Percentiles rank a stretch among this genome's conserved stretches.
These are phyloP conservation scores for Diabrotica balteata DNA, from an alignment of 2,888 invertebrate genomes.

Conservation along the genomic window DNA sequence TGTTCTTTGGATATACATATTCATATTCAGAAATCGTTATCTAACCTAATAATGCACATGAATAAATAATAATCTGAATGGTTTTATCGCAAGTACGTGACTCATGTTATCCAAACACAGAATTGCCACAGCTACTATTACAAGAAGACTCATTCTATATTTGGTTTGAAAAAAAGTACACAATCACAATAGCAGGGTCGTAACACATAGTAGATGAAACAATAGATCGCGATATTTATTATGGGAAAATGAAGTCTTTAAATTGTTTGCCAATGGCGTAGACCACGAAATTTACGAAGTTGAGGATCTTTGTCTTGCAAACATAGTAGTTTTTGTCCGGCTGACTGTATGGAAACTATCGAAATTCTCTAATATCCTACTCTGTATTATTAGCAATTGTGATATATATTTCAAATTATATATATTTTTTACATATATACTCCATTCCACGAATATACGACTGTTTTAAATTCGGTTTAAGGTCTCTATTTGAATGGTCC, in stretches of 20 bases:
- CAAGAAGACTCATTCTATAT: conserved; percentile 3
- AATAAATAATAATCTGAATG: conserved; percentile 12
- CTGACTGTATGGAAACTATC: no score
- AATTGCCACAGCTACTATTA: conserved; percentile 8
- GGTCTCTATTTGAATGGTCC: no score
- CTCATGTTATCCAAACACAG: conserved; percentile 10
- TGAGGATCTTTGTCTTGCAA: no score
- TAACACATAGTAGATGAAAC: conserved; percentile 8
- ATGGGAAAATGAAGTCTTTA: conserved; percentile 4
- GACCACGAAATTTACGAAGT: no score
- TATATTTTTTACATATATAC: no score
- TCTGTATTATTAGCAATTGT: no score
- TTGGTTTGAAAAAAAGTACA: conserved; percentile 6
- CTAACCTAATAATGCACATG: conserved; percentile 12
- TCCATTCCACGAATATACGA: no score
- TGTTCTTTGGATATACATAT: no score
- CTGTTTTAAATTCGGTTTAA: no score
- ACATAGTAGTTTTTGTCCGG: no score
- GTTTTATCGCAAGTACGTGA: conserved; percentile 10
- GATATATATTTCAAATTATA: no score
- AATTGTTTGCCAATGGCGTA: not conserved
- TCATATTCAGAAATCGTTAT: conserved; percentile 6
- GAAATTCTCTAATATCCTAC: no score
- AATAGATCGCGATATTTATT: conserved; percentile 2
- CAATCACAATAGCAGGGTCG: conserved; percentile 9